phyloP scores from a whole-genome alignment of 2,888 invertebrate species.

The Heliconius aoede region DNA sequence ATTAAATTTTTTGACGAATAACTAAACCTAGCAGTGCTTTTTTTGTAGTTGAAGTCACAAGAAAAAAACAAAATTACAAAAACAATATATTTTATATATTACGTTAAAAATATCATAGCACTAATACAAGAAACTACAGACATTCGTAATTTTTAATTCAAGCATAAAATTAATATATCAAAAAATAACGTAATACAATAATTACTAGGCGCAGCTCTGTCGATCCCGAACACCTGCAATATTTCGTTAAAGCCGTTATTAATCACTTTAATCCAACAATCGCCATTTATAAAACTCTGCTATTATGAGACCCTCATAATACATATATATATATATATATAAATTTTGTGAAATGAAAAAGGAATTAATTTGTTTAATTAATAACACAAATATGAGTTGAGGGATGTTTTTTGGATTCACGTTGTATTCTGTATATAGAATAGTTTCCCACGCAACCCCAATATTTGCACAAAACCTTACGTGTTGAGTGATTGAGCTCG shows the following conservation, averaged over 20 bases:
- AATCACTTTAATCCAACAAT: conserved; percentile 75
- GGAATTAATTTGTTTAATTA: background rate
- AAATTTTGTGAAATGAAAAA: background rate
- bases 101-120: background rate
- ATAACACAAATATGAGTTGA: no score
- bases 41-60: no score
- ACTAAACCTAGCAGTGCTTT: no score
- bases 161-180: background rate
- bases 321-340: conserved; percentile 2
- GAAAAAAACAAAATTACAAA: no score
- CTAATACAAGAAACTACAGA: background rate
- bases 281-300: conserved; percentile 70
- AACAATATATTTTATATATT: no score
- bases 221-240: conserved; percentile 53
- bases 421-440: background rate
- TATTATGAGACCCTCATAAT: conserved; percentile 51
- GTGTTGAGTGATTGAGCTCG: no score
- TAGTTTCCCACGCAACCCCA: background rate
- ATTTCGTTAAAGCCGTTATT: conserved; percentile 57
- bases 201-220: conserved; percentile 4
- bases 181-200: conserved; percentile 10
- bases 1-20: no score
- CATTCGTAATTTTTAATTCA: background rate
- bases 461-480: background rate
- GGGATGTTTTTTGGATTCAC: background rate